A percentile compares a stretch with the other conserved stretches of the same genome.
phyloP scores from a whole-genome alignment of 35 echinoderm and acorn worm genomes.

The Acanthaster planci region DNA sequence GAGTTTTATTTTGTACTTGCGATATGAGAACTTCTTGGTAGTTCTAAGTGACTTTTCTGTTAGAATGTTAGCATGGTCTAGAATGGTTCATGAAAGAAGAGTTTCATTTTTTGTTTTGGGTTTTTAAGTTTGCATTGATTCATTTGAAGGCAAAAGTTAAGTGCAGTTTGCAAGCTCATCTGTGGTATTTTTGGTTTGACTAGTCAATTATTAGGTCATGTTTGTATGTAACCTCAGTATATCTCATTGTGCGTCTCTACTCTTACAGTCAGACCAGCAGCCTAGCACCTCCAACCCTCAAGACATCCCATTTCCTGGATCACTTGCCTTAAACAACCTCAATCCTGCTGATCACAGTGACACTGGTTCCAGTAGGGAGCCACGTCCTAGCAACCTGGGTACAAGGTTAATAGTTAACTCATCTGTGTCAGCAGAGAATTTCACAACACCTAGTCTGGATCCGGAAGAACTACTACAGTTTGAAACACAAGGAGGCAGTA shows the following conservation, averaged over 20 bases:
- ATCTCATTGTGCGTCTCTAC: background rate
- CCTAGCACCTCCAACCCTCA: background rate
- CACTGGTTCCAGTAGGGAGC: background rate
- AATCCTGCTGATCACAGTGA: background rate
- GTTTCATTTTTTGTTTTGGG: too few relatives aligned
- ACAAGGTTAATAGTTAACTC: background rate
- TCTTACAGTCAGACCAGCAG: background rate
- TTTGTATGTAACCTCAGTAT: too few relatives aligned
- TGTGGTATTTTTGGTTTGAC: too few relatives aligned
- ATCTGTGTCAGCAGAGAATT: background rate
- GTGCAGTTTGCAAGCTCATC: too few relatives aligned
- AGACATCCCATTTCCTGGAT: background rate
- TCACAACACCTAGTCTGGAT: conserved; percentile 60
- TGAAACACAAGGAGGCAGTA: conserved; percentile 29
- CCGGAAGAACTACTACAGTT: conserved; percentile 77
- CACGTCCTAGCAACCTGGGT: background rate
- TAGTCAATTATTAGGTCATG: too few relatives aligned
- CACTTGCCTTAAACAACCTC: background rate
- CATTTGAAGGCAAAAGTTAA: too few relatives aligned
- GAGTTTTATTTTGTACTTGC: too few relatives aligned
- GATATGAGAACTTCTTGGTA: too few relatives aligned
- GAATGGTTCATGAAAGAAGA: too few relatives aligned
- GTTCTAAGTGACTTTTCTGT: too few relatives aligned
- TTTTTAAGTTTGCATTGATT: too few relatives aligned
- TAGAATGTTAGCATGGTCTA: too few relatives aligned